Percentiles rank a stretch among this genome's conserved stretches.
Evolutionary conservation across 2,113 vertebrate species (phyloP).

Genomic region (Scalopus aquaticus): DNA sequence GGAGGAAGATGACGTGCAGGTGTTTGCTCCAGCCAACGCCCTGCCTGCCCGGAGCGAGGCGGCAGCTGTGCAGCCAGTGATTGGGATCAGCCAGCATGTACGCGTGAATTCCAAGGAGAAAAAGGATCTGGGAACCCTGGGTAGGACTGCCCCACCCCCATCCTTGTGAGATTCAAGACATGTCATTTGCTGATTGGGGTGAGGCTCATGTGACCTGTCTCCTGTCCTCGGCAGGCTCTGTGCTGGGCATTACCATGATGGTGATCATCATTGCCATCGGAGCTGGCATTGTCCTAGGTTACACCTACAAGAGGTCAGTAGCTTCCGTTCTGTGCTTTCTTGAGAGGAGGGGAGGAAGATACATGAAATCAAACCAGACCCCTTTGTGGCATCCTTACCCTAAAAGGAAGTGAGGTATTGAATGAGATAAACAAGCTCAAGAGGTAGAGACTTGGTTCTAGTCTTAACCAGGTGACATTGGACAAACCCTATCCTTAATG

Average conservation of each 20-base stretch:
- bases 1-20: conserved; percentile 44
- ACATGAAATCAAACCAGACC: neutral
- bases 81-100: conserved; percentile 93
- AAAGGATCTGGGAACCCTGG: conserved; percentile 93
- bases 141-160: conserved; percentile 80
- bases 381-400: neutral
- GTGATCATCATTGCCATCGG: conserved; percentile 93
- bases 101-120: conserved; percentile 91
- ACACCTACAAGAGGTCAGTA: conserved; percentile 95
- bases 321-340: neutral
- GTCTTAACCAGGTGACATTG: neutral
- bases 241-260: conserved; percentile 93
- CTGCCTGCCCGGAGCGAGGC: conserved; percentile 83
- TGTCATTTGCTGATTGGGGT: neutral
- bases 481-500: neutral
- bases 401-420: neutral
- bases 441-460: conserved; percentile 2
- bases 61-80: conserved; percentile 88
- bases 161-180: neutral
- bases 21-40: conserved; percentile 80
- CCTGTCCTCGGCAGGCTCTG: conserved; percentile 86
- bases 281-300: conserved; percentile 92
- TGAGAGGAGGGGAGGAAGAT: neutral
- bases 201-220: conserved; percentile 56
- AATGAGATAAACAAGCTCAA: neutral